These are phyloP conservation scores for human (Homo sapiens) DNA, from an alignment of 2,113 vertebrate species.

Conservation along the genomic window DNA sequence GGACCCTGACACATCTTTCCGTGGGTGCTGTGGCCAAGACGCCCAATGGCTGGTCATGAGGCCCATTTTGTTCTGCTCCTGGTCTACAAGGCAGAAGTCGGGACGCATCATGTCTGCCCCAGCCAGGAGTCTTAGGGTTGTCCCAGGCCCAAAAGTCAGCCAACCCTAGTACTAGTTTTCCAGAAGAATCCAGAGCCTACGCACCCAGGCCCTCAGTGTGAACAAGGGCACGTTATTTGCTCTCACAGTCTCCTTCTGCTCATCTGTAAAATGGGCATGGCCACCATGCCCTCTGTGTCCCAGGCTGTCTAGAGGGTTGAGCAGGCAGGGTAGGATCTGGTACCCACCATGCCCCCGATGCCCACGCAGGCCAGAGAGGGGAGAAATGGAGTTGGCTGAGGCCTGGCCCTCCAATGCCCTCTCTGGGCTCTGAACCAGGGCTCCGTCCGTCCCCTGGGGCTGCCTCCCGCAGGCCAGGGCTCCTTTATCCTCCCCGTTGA, in stretches of 20 bases:
- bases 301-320: background rate
- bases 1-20: background rate
- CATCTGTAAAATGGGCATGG: background rate
- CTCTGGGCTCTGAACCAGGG: background rate
- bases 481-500: background rate
- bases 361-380: background rate
- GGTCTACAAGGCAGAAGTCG: too few species aligned
- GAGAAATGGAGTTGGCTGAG: background rate
- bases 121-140: background rate
- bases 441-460: background rate
- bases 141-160: background rate
- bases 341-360: background rate
- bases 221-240: background rate
- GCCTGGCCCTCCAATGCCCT: background rate
- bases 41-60: background rate
- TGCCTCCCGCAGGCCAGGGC: background rate
- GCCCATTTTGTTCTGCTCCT: background rate
- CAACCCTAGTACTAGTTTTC: background rate
- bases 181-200: background rate
- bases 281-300: background rate
- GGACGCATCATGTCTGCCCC: too few species aligned
- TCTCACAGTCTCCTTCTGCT: fast-evolving
- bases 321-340: background rate
- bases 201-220: background rate
- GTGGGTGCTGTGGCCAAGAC: background rate